Evolutionary conservation across 2,888 invertebrate genomes (phyloP), one percentile per base, ranked within the genome.

Genomic region (Teleogryllus oceanicus): DNA sequence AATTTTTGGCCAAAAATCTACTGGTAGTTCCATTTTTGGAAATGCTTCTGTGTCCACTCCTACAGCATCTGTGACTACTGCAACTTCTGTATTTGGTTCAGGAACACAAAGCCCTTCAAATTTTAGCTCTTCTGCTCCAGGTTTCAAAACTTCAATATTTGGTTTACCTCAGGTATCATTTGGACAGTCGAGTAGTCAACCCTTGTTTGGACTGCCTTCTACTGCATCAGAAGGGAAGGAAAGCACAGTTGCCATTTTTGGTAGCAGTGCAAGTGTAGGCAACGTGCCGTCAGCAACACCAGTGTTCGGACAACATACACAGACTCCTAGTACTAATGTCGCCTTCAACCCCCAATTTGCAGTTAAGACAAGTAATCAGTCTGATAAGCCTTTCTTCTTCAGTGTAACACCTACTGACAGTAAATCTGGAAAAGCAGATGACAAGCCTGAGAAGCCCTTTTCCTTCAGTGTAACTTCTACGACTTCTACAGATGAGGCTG

Each of bases 271-370:
- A 11, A 62, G 20, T 20, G 18, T 21, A 4, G 24, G 20, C 20
- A 62, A 13, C 62, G 11, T n/a, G 13, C 16, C 62, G 11, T n/a
- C 37, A 16, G 24, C 75, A 77, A 75, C 79, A 24, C 79, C 79
- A 12, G 75, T 79, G 16, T 78, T 78, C 11, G 75, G 78, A 50
- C 20, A 74, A 74, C 12, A n/a, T 8, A 13, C n/a, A n/a, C 62
- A 13, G 62, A 62, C 13, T n/a, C n/a, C 62, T 62, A 18, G 16
- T 62, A n/a, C 16, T 4, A 62, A 62, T n/a, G 18, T 74, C 18
- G n/a, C 21, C 49, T 21, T 11, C 21, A 12, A 16, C 37, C 8
- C 49, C 5, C 49, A 37, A 12, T 74, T 75, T 79, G 8, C 78
- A 12, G 49, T 50, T 21, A 18, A n/a, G 24, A 37, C 62, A 80